Evolutionary conservation across 2,888 invertebrate species (phyloP).

Genomic region (Coleophora flavipennella): DNA sequence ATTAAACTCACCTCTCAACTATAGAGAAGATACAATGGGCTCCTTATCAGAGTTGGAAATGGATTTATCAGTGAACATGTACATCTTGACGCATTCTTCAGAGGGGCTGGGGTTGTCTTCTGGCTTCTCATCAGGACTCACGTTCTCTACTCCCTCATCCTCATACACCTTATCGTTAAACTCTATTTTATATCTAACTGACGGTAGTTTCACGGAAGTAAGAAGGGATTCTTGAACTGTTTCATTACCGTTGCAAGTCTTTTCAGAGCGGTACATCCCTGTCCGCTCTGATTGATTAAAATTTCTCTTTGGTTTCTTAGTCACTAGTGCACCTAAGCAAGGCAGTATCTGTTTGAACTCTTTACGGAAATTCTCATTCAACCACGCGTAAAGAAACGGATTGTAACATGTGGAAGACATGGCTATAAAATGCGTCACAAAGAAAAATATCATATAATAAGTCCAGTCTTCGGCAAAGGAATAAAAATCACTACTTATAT

Average conservation of each 20-base stretch:
- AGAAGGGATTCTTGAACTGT: conserved; percentile 61
- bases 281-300: conserved; percentile 59
- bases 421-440: conserved; percentile 87
- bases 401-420: conserved; percentile 97
- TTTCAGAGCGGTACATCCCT: conserved; percentile 59
- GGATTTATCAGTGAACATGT: conserved; percentile 64
- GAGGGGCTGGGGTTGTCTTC: conserved; percentile 54
- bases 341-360: conserved; percentile 86
- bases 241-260: conserved; percentile 64
- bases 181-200: conserved; percentile 60
- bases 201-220: conserved; percentile 57
- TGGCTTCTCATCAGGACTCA: conserved; percentile 63
- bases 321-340: conserved; percentile 69
- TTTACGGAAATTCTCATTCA: conserved; percentile 94
- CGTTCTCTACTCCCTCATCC: conserved; percentile 43
- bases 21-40: conserved; percentile 61
- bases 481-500: conserved; percentile 81
- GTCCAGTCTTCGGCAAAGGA: conserved; percentile 75
- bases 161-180: conserved; percentile 48
- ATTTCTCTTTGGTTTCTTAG: conserved; percentile 50
- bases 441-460: conserved; percentile 84
- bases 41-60: conserved; percentile 55
- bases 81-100: conserved; percentile 65
- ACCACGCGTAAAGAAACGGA: conserved; percentile 95
- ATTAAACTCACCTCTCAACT: conserved; percentile 19